phyloP scores from a whole-genome alignment of 2,113 vertebrate species.

The Nothobranchius kuhntae region DNA sequence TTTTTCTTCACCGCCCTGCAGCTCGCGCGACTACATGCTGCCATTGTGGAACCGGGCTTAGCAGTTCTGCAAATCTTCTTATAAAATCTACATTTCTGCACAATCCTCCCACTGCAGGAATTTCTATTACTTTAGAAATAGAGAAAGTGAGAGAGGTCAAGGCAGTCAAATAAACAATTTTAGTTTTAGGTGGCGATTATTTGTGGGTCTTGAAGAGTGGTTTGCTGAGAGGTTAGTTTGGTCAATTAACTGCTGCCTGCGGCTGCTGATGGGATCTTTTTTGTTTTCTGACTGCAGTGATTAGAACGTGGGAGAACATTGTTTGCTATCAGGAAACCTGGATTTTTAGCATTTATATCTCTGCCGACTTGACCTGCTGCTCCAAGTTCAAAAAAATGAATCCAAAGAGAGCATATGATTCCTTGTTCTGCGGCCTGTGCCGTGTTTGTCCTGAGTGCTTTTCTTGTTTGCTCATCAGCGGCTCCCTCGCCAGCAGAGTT shows the following conservation, averaged over 20 bases:
- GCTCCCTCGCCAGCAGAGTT: neutral
- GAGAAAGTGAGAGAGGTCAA: conserved; percentile 52
- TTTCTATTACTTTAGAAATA: conserved; percentile 47
- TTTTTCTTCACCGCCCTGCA: conserved; percentile 37
- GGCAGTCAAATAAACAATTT: conserved; percentile 52
- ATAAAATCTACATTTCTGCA: conserved; percentile 49
- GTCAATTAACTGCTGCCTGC: conserved; percentile 37
- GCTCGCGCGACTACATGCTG: conserved; percentile 4
- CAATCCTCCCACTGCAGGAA: conserved; percentile 35
- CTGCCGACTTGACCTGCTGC: neutral
- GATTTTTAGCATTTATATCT: conserved; percentile 11
- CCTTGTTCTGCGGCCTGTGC: neutral
- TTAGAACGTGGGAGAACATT: conserved; percentile 22
- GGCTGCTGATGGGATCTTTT: conserved; percentile 40
- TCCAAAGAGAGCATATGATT: neutral
- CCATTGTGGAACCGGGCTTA: conserved; percentile 29
- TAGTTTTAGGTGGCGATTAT: conserved; percentile 48
- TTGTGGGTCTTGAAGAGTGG: conserved; percentile 9
- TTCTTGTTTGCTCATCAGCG: conserved; percentile 18
- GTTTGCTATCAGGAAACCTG: conserved; percentile 18
- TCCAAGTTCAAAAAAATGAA: conserved; percentile 5
- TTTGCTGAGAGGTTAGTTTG: conserved; percentile 54
- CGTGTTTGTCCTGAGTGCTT: conserved; percentile 6
- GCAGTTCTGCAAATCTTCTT: conserved; percentile 28
- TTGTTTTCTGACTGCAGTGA: conserved; percentile 25